A percentile compares a stretch with the other conserved stretches of the same genome.
phyloP scores from a whole-genome alignment of 2,888 invertebrate genomes.

The Mesopsocus fuscifrons region DNA sequence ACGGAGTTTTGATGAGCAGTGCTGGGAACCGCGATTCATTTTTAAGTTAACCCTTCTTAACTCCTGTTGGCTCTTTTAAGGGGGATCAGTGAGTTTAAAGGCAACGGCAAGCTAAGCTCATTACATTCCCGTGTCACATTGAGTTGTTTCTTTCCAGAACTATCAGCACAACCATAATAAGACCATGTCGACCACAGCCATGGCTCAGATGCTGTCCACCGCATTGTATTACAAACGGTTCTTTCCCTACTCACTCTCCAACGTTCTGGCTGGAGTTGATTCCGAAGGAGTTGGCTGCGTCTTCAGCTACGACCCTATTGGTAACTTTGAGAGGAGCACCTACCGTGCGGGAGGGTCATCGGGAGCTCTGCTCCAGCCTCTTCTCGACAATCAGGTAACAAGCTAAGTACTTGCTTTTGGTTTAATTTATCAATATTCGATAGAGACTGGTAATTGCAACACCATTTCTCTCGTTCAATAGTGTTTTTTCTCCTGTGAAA shows the following conservation, averaged over 20 bases:
- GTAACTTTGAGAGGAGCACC: conserved; percentile 70
- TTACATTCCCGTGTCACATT: too few relatives aligned
- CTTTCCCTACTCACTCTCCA: conserved; percentile 95
- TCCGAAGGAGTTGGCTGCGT: conserved; percentile 85
- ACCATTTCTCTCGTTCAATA: too few relatives aligned
- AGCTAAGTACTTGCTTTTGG: background rate
- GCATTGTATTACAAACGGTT: conserved; percentile 92
- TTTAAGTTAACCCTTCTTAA: too few relatives aligned
- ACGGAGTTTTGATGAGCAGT: too few relatives aligned
- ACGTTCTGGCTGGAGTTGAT: conserved; percentile 86
- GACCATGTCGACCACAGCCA: conserved; percentile 76
- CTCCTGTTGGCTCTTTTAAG: too few relatives aligned
- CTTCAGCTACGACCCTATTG: conserved; percentile 94
- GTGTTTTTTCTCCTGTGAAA: too few relatives aligned
- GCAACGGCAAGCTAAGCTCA: too few relatives aligned
- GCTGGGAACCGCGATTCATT: too few relatives aligned
- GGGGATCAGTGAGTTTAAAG: too few relatives aligned
- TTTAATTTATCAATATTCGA: too few relatives aligned
- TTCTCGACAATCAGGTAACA: conserved; percentile 78
- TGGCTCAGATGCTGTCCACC: conserved; percentile 90
- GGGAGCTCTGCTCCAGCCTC: conserved; percentile 74
- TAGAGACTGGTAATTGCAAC: too few relatives aligned
- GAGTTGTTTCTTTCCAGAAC: conserved; percentile 36
- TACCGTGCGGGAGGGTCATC: conserved; percentile 86
- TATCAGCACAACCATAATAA: conserved; percentile 89